Evolutionary conservation across 92 coral and sea anemone species (phyloP), one percentile per base, ranked within the genome.

Genomic region (Hydrozoanthus gracilis): DNA sequence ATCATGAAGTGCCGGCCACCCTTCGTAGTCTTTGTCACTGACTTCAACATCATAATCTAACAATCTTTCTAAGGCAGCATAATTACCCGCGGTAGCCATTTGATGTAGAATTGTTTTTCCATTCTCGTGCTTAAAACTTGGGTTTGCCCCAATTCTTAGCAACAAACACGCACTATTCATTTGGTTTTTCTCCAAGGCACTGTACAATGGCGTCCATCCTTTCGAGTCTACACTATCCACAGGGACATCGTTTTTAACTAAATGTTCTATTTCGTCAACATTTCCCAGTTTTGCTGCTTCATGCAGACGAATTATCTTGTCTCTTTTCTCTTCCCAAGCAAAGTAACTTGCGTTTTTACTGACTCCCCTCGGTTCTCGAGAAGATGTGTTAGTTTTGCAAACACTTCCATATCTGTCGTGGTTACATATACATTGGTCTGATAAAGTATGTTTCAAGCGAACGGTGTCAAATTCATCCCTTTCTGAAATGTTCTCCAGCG

Each of bases 1-100:
- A 68, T 92, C 90, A 71, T 95, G 98, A 61, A 95, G 76, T 2
- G 98, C 92, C 7, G 98, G 98, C 98, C 98, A 95, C 4, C 98
- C 95, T 54, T 83, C 73, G 47, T 76, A 83, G 60, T 95, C 95
- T n/a, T 74, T 74, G 20, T 45, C 48, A 56, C 91, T 92, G 20
- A 92, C 76, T 45, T 92, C 80, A 73, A 91, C 95, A 4, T 91
- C 90, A 35, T 88, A 84, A 39, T 91, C 87, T 50, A 92, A 78
- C 58, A 95, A 82, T 66, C 91, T 89, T 76, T 89, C 93, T 0
- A 95, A 79, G 7, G 94, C 98, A 75, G 79, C 89, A 83, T 92
- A 95, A 64, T 88, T 82, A 5, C 95, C 98, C 13, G 71, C 66
- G 51, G 86, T 77, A 50, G 91, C 91, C 86, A 95, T 89, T 60